phyloP scores from a whole-genome alignment of 2,113 vertebrate genomes.

The Natator depressus region DNA sequence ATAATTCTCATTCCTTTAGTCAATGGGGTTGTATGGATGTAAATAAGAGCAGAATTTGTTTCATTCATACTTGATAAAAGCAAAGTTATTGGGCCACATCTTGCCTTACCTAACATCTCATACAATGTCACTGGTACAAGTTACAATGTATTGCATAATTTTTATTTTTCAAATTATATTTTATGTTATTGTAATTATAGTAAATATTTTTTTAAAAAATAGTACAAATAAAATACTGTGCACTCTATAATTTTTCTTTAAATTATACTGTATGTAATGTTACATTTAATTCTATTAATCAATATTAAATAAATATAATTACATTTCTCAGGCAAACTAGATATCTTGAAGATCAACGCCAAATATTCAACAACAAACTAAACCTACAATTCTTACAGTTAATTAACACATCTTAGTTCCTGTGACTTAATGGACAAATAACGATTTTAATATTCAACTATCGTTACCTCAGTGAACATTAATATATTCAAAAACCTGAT shows the following conservation, averaged over 20 bases:
- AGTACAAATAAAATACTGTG: slow-evolving; percentile 12
- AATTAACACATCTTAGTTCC: background rate
- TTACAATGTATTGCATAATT: background rate
- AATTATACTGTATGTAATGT: slow-evolving; percentile 26
- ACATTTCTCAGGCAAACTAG: background rate
- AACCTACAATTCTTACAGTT: background rate
- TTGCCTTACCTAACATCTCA: accelerated
- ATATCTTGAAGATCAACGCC: background rate
- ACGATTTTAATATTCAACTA: background rate
- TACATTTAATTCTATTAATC: slow-evolving; percentile 22
- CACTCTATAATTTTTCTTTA: slow-evolving; percentile 29
- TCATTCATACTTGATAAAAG: background rate
- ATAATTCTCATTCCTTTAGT: background rate
- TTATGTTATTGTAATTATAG: background rate
- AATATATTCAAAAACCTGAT: background rate
- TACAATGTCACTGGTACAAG: background rate
- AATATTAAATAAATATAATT: background rate
- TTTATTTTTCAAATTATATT: background rate
- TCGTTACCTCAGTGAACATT: background rate
- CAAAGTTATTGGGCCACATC: background rate
- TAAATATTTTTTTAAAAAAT: background rate
- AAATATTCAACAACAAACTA: slow-evolving; percentile 15
- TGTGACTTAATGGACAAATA: background rate
- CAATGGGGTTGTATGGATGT: background rate
- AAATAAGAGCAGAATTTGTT: background rate